Percentiles rank a stretch among this genome's conserved stretches.
These are phyloP conservation scores for Tautogolabrus adspersus DNA, from an alignment of 2,113 vertebrate species.

Conservation along the genomic window DNA sequence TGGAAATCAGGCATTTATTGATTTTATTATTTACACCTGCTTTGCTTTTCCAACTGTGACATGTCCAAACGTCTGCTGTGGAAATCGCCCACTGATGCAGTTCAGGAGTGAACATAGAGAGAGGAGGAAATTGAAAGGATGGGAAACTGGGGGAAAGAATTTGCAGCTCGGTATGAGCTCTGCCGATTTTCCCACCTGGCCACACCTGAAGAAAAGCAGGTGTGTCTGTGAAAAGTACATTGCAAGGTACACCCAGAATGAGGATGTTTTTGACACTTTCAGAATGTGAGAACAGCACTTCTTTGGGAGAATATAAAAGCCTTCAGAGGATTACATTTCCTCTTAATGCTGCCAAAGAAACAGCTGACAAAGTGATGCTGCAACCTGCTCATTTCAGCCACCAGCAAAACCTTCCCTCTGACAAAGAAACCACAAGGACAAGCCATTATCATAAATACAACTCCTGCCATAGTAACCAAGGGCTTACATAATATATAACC, in stretches of 20 bases:
- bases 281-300: not conserved
- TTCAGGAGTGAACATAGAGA: not conserved
- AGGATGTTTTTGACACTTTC: not conserved
- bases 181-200: not conserved
- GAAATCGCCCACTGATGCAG: not conserved
- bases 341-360: not conserved
- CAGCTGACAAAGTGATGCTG: not conserved
- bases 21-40: conserved; percentile 21
- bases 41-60: conserved; percentile 7
- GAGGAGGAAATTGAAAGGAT: not conserved
- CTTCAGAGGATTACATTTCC: not conserved
- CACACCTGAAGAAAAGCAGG: not conserved
- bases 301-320: not conserved
- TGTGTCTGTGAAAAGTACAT: not conserved
- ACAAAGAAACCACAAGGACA: conserved; percentile 26
- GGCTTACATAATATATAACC: conserved; percentile 8
- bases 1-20: not conserved
- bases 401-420: conserved; percentile 11
- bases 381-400: conserved; percentile 1
- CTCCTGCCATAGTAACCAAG: conserved; percentile 8
- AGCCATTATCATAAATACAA: conserved; percentile 1
- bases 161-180: not conserved
- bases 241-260: not conserved
- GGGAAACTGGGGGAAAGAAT: not conserved
- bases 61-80: not conserved